Evolutionary conservation across 2,888 invertebrate genomes (phyloP), one percentile per base, ranked within the genome.

Genomic region (Molorchus minor): DNA sequence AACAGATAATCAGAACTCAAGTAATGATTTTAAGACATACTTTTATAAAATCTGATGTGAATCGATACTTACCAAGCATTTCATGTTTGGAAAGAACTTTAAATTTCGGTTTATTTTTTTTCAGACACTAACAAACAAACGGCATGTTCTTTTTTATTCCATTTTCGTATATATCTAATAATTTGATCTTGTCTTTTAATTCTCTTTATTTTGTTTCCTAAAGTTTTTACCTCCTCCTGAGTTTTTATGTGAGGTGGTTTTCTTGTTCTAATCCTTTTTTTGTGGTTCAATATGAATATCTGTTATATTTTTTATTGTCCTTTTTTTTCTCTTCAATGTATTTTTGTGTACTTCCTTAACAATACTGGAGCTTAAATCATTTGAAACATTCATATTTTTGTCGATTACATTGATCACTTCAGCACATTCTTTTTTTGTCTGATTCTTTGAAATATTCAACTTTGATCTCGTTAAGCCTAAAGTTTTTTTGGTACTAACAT

Each of bases 71-170:
- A 64, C 61, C 15, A 43, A 53, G 46, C 10, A 51, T 19, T 30
- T 58, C 35, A 33, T 41, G 17, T 36, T 61, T 53, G 3, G 64
- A 33, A 40, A 58, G 16, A 21, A 58, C 54, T 38, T 40, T 62
- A 51, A 65, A 65, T 49, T 45, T 58, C 2, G 62, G 62, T 15
- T 35, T 46, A 5, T 40, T 35, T 41, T 19, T 51, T 38, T n/a
- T 52, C 53, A 15, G 54, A 45, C 13, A 65, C 7, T 25, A 51
- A 20, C 16, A 62, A 8, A 41, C 41, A 49, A 1, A 65, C 47
- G 16, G 51, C 16, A 20, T 56, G 57, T 49, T 62, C 62, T 36
- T 59, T 65, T 12, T 53, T 17, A 20, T 62, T 59, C 3, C 57
- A 21, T 45, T 59, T 64, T 58, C 21, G 59, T 36, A 61, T 55